These are phyloP conservation scores for Macrochelys suwanniensis DNA, from an alignment of 2,797 vertebrate genomes.

Conservation along the genomic window DNA sequence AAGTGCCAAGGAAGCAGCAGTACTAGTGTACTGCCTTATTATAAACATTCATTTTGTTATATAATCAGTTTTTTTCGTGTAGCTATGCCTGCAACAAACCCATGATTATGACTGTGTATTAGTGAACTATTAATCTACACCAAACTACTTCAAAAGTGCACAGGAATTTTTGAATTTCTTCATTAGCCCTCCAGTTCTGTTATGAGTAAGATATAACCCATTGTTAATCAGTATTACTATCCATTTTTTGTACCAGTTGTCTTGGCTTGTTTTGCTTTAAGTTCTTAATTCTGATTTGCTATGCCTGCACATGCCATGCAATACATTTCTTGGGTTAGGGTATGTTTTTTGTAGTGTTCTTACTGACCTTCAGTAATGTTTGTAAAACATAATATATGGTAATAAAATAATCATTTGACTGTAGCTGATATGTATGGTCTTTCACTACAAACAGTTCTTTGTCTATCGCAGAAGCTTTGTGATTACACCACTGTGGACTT, in stretches of 20 bases:
- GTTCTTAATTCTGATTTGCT: slow-evolving; percentile 59
- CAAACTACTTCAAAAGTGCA: slow-evolving; percentile 55
- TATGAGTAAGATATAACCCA: slow-evolving; percentile 63
- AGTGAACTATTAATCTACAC: slow-evolving; percentile 63
- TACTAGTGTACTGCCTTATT: slow-evolving; percentile 45
- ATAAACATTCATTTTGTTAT: slow-evolving; percentile 67
- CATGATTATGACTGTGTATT: slow-evolving; percentile 41
- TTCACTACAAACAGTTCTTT: slow-evolving; percentile 62
- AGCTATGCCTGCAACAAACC: slow-evolving; percentile 63
- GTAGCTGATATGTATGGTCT: slow-evolving; percentile 75
- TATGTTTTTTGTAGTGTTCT: slow-evolving; percentile 77
- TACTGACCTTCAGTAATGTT: slow-evolving; percentile 78
- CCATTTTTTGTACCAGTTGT: slow-evolving; percentile 70
- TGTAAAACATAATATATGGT: slow-evolving; percentile 81
- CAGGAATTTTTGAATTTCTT: slow-evolving; percentile 50
- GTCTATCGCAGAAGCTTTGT: slow-evolving; percentile 44
- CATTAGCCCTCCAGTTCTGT: slow-evolving; percentile 56
- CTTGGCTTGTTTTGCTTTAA: slow-evolving; percentile 54
- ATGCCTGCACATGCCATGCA: slow-evolving; percentile 76
- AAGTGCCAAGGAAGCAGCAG: slow-evolving; percentile 80
- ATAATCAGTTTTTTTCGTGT: slow-evolving; percentile 69
- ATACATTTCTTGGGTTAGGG: slow-evolving; percentile 72
- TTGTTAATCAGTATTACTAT: slow-evolving; percentile 80
- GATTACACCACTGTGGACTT: slow-evolving; percentile 70
- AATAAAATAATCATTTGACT: slow-evolving; percentile 84